Evolutionary conservation across 2,113 vertebrate genomes (phyloP).

Genomic region (Paraplagusia blochii): DNA sequence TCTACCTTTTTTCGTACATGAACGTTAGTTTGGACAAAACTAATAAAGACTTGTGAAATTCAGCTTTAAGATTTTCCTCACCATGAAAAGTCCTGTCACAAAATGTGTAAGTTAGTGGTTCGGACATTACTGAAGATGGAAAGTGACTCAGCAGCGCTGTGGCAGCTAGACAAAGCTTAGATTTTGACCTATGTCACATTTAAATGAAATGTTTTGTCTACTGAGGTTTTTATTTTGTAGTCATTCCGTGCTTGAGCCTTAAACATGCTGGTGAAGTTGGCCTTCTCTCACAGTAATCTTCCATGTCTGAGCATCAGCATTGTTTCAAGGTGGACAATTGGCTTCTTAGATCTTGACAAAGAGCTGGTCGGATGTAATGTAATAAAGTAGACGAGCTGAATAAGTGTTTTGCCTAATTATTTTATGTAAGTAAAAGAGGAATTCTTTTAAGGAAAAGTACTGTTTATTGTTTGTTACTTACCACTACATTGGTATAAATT

Average conservation of each 20-base stretch:
- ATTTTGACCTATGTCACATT: constrained; percentile 96
- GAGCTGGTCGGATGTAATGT: constrained; percentile 73
- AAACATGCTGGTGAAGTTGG: constrained; percentile 94
- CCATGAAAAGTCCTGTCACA: constrained; percentile 85
- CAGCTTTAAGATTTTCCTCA: constrained; percentile 88
- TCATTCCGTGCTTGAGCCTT: constrained; percentile 99
- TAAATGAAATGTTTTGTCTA: constrained; percentile 96
- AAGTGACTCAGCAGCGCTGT: constrained; percentile 92
- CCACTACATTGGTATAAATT: constrained; percentile 99
- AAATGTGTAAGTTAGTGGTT: constrained; percentile 81
- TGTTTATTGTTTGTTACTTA: constrained; percentile 95
- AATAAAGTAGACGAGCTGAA: constrained; percentile 77
- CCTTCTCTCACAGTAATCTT: constrained; percentile 84
- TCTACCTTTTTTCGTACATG: constrained; percentile 97
- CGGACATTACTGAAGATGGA: constrained; percentile 74
- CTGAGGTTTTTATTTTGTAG: constrained; percentile 95
- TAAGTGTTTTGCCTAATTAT: constrained; percentile 80
- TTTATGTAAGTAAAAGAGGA: constrained; percentile 90
- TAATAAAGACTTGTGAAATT: constrained; percentile 90
- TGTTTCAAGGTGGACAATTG: constrained; percentile 77
- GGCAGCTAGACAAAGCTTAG: constrained; percentile 98
- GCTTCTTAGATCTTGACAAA: constrained; percentile 88
- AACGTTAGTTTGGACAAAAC: constrained; percentile 98
- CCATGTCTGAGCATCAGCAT: constrained; percentile 75
- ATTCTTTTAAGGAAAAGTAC: constrained; percentile 85